Conservation (phyloP, 2,113 vertebrate species). For the Empidonax traillii region DNA sequence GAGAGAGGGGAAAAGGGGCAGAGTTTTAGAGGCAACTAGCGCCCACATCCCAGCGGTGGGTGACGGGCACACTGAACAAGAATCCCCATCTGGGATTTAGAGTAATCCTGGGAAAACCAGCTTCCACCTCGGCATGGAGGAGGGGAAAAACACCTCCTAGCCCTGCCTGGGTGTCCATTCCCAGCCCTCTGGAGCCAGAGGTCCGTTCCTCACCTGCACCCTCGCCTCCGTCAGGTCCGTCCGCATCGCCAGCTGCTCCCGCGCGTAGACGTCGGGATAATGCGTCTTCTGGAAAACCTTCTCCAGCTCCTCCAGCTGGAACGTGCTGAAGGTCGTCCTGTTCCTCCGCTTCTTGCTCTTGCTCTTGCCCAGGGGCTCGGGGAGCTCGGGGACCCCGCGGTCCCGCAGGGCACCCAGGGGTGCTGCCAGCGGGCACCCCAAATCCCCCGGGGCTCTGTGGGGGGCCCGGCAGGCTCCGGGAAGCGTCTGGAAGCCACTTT, state of each 20-base stretch:
- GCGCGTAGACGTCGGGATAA: conserved; percentile 90
- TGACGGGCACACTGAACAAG: fast-evolving
- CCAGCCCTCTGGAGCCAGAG: not conserved
- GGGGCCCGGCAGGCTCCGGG: conserved; percentile 74
- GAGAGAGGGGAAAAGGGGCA: too few species aligned
- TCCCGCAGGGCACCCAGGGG: conserved; percentile 34
- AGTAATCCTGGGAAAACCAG: fast-evolving
- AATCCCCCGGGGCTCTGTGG: conserved; percentile 65
- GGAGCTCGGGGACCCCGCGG: conserved; percentile 78
- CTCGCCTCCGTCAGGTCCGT: conserved; percentile 91
- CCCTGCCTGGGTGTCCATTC: fast-evolving
- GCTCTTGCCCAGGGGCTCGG: conserved; percentile 76
- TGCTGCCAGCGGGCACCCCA: conserved; percentile 54
- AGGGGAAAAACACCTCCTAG: not conserved
- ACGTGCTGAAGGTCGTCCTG: conserved; percentile 92
- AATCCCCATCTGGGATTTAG: not conserved
- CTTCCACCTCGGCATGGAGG: not conserved
- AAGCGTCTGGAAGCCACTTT: conserved; percentile 74
- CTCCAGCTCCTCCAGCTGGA: conserved; percentile 94
- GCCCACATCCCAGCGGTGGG: fast-evolving
- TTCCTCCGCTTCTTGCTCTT: conserved; percentile 93
- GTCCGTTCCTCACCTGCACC: conserved; percentile 81
- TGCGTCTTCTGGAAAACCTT: conserved; percentile 95
- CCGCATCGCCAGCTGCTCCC: conserved; percentile 90
- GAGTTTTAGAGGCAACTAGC: not conserved